A percentile compares a stretch with the other conserved stretches of the same genome.
phyloP scores from a whole-genome alignment of 1,140 invertebrate genomes.

The Heliconius congener region DNA sequence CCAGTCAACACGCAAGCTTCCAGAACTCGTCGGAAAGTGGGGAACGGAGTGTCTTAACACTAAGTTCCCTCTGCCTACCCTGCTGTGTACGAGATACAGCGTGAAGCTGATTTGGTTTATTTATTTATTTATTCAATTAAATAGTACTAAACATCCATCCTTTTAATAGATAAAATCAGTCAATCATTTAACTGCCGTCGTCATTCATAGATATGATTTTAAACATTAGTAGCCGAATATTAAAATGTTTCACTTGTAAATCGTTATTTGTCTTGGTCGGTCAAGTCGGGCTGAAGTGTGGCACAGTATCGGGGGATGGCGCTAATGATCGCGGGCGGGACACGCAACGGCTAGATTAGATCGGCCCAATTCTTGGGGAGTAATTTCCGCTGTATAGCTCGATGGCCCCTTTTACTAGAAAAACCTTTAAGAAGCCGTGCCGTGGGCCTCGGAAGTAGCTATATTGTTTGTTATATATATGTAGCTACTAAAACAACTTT shows the following conservation, averaged over 20 bases:
- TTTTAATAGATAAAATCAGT: not conserved
- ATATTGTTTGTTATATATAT: not conserved
- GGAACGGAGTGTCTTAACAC: no score
- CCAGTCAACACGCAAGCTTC: no score
- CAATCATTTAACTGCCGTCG: not conserved
- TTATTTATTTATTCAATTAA: no score
- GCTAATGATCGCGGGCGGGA: slow-evolving; percentile 49
- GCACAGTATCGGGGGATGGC: slow-evolving; percentile 44
- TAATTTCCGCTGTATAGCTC: slow-evolving; percentile 63
- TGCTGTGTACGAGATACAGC: no score
- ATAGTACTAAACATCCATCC: no score
- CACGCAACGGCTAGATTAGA: slow-evolving; percentile 71
- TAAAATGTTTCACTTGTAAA: not conserved
- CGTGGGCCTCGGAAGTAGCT: not conserved
- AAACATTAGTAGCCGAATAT: not conserved
- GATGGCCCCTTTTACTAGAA: slow-evolving; percentile 51
- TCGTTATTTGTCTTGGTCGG: slow-evolving; percentile 8
- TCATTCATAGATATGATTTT: not conserved
- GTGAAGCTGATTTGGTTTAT: no score
- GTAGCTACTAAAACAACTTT: not conserved
- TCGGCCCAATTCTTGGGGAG: slow-evolving; percentile 62
- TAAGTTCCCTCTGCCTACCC: no score
- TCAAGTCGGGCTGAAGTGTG: not conserved
- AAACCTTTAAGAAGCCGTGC: slow-evolving; percentile 31
- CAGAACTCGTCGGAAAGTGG: no score